Conservation (phyloP, 2,888 invertebrate genomes). For the Dromius quadrimaculatus region DNA sequence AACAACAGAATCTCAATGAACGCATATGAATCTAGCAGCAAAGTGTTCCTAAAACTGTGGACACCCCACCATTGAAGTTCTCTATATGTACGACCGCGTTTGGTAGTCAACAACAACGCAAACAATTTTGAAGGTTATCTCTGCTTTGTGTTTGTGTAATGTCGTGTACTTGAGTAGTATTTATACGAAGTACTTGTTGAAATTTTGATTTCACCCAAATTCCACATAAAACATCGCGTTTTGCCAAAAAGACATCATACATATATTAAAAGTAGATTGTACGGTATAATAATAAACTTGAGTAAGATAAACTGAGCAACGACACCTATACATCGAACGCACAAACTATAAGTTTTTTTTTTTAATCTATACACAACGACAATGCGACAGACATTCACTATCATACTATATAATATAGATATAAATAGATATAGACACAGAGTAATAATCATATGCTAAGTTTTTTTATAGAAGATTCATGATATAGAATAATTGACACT, state of each 20-base stretch:
- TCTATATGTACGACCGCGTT: too few species aligned
- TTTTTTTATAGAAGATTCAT: slow-evolving; percentile 50
- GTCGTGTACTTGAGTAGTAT: neutral
- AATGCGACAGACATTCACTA: slow-evolving; percentile 53
- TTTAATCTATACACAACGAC: slow-evolving; percentile 53
- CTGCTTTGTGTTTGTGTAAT: slow-evolving; percentile 18
- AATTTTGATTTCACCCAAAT: slow-evolving; percentile 68
- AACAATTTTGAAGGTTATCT: slow-evolving; percentile 3
- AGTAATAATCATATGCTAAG: slow-evolving; percentile 48
- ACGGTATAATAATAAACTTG: slow-evolving; percentile 44
- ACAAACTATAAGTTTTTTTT: slow-evolving; percentile 59
- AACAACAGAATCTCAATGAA: too few species aligned
- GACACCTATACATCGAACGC: slow-evolving; percentile 65
- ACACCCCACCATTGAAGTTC: too few species aligned
- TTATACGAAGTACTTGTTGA: slow-evolving; percentile 31
- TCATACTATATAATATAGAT: slow-evolving; percentile 51
- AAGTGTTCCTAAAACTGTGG: too few species aligned
- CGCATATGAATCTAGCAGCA: too few species aligned
- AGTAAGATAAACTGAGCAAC: slow-evolving; percentile 61
- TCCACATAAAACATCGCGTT: slow-evolving; percentile 66
- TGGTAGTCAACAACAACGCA: slow-evolving; percentile 1
- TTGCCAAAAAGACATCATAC: slow-evolving; percentile 64
- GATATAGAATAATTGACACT: slow-evolving; percentile 54
- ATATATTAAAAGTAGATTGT: slow-evolving; percentile 37
- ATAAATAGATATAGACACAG: slow-evolving; percentile 53